Evolutionary conservation across 1,140 invertebrate species (phyloP).

Genomic region (Trachymyrmex septentrionalis): DNA sequence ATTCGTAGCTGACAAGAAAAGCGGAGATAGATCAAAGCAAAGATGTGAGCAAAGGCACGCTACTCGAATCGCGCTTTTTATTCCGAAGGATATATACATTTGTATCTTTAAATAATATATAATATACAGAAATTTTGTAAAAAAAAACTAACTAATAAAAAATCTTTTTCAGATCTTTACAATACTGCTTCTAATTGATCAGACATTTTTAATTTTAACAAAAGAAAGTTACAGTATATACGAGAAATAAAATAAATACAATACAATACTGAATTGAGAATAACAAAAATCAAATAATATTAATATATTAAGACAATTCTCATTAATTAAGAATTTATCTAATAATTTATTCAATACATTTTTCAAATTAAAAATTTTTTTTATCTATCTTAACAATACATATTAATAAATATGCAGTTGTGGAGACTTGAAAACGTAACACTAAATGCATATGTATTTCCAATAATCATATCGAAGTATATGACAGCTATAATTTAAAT

Average conservation of each 20-base stretch:
- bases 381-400: not conserved
- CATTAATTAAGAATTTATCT: not conserved
- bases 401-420: not conserved
- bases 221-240: not conserved
- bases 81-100: not conserved
- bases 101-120: not conserved
- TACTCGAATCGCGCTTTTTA: constrained; percentile 2
- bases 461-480: not conserved
- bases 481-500: constrained; percentile 60
- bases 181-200: not conserved
- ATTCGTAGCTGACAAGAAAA: not conserved
- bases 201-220: not conserved
- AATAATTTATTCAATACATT: constrained; percentile 1
- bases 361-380: not conserved
- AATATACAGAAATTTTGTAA: constrained; percentile 18
- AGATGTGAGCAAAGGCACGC: constrained; percentile 6
- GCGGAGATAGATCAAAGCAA: constrained; percentile 8
- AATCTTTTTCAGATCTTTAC: not conserved
- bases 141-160: not conserved
- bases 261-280: not conserved
- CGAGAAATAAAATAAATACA: not conserved
- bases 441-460: not conserved
- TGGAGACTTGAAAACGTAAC: not conserved
- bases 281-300: not conserved
- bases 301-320: not conserved